Conservation (phyloP, 2,797 vertebrate species). For the Peromyscus aztecus region DNA sequence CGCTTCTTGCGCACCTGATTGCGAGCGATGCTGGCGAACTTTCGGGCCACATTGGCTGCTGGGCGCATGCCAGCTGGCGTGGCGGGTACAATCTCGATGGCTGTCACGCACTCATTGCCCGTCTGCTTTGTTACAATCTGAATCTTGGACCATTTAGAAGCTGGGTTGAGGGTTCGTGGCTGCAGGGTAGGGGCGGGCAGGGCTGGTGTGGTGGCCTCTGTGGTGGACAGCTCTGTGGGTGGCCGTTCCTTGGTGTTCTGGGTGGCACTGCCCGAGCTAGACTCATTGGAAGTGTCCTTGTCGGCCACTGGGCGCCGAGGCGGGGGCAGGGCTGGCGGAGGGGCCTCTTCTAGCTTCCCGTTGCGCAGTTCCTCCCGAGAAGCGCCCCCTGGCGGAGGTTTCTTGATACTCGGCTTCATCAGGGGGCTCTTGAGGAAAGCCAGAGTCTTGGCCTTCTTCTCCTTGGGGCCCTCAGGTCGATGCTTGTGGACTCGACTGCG, state of each 20-base stretch:
- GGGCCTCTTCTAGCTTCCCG: constrained; percentile 91
- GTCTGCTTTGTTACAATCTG: constrained; percentile 99
- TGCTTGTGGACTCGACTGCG: constrained; percentile 95
- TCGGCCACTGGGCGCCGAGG: constrained; percentile 87
- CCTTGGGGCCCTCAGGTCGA: constrained; percentile 89
- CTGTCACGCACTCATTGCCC: constrained; percentile 96
- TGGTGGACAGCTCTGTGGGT: constrained; percentile 89
- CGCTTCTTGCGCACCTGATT: constrained; percentile 98
- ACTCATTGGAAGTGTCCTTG: constrained; percentile 93
- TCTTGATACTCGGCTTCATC: constrained; percentile 94
- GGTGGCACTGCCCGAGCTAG: constrained; percentile 92
- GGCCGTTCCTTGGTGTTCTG: constrained; percentile 93
- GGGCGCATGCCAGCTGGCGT: constrained; percentile 90
- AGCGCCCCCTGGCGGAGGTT: constrained; percentile 87
- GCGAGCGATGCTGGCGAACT: constrained; percentile 98
- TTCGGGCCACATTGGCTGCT: constrained; percentile 94
- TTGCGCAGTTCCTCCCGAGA: constrained; percentile 93
- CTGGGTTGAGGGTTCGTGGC: constrained; percentile 84
- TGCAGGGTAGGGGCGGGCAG: constrained; percentile 73
- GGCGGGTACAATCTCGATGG: constrained; percentile 96
- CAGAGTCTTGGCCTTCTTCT: constrained; percentile 88
- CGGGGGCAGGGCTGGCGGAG: constrained; percentile 84
- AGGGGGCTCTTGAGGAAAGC: constrained; percentile 93
- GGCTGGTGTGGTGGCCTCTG: constrained; percentile 86
- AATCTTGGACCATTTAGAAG: constrained; percentile 98